Conservation (phyloP, 2,113 vertebrate genomes). For the Pterocles gutturalis region DNA sequence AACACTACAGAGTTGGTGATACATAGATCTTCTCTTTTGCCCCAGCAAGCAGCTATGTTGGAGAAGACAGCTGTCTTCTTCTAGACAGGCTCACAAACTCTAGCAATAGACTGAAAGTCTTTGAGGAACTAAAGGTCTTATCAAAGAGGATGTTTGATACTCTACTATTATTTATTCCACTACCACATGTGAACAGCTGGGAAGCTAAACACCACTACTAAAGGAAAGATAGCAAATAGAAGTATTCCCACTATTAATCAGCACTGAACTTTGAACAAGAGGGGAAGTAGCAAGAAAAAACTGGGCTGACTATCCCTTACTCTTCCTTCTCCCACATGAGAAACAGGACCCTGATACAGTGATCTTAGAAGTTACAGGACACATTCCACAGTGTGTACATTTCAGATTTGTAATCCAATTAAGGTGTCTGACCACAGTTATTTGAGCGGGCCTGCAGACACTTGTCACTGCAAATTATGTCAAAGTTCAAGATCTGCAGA, state of each 20-base stretch:
- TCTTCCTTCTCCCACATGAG: neutral
- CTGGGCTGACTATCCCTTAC: neutral
- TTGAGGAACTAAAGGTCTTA: neutral
- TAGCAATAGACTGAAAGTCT: neutral
- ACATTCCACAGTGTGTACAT: neutral
- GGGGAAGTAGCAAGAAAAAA: neutral
- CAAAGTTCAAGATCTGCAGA: neutral
- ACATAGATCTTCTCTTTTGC: neutral
- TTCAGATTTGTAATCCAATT: neutral
- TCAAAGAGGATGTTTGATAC: neutral
- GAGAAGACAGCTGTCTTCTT: neutral
- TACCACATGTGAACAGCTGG: neutral
- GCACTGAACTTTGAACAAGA: neutral
- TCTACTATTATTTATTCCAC: neutral
- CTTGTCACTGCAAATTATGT: neutral
- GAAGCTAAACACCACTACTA: neutral
- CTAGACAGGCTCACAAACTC: neutral
- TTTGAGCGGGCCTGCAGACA: neutral
- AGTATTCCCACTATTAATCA: neutral
- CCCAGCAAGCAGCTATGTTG: neutral
- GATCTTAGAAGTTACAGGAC: neutral
- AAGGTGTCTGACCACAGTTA: neutral
- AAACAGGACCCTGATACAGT: neutral
- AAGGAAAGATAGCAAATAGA: neutral
- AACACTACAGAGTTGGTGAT: neutral